phyloP scores from a whole-genome alignment of 2,797 vertebrate genomes.

The Phrynocephalus vlangalii region DNA sequence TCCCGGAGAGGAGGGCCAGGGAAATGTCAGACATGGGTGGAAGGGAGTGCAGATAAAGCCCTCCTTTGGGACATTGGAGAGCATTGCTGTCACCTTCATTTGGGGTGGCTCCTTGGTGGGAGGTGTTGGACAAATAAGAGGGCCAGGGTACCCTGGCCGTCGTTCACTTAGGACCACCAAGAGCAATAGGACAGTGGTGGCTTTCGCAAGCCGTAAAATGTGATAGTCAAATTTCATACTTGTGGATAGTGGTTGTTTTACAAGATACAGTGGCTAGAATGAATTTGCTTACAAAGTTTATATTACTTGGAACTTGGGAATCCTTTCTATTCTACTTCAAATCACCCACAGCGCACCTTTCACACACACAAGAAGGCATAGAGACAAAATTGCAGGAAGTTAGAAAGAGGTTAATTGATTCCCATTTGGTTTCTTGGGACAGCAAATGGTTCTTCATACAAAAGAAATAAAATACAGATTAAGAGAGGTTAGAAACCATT shows the following conservation, averaged over 20 bases:
- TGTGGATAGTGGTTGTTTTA: not conserved
- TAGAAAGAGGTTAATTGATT: not conserved
- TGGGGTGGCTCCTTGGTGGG: too few species aligned
- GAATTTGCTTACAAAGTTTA: not conserved
- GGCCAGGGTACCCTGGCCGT: not conserved
- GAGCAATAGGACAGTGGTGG: not conserved
- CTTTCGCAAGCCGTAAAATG: too few species aligned
- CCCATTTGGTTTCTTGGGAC: not conserved
- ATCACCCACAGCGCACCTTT: not conserved
- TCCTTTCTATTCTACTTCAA: not conserved
- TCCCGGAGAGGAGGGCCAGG: not conserved
- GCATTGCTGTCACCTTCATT: not conserved
- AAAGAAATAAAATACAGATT: not conserved
- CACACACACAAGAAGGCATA: not conserved
- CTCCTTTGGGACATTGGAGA: not conserved
- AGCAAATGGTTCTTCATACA: not conserved
- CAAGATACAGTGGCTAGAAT: not conserved
- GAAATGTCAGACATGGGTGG: not conserved
- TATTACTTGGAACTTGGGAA: not conserved
- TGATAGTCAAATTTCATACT: not conserved
- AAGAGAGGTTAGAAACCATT: not conserved
- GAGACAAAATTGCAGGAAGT: not conserved
- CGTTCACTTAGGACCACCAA: not conserved
- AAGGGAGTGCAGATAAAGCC: not conserved
- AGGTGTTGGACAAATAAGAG: rapidly evolving